phyloP scores from a whole-genome alignment of 2,113 vertebrate species.

The Hylia prasina region DNA sequence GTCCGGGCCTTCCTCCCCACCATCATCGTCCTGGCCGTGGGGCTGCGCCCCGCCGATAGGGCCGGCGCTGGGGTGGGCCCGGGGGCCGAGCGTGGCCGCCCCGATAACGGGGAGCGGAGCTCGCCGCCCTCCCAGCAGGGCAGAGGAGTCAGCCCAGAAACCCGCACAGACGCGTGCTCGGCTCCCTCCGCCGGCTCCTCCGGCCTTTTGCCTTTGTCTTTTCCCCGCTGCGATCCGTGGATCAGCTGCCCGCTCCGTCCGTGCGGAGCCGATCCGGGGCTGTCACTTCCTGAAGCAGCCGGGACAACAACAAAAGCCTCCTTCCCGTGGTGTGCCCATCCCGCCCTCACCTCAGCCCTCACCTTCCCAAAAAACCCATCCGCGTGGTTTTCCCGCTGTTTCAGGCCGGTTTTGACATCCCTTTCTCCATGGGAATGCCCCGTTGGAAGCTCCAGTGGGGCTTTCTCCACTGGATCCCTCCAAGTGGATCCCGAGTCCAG shows the following conservation, averaged over 20 bases:
- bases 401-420: background rate
- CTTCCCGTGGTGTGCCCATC: too few relatives aligned
- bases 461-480: background rate
- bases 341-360: background rate
- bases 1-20: background rate
- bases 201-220: background rate
- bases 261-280: background rate
- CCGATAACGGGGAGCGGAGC: background rate
- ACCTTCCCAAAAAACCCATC: accelerated
- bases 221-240: too few relatives aligned
- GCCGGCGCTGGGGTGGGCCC: background rate
- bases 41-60: background rate
- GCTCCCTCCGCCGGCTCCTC: too few relatives aligned
- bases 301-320: background rate
- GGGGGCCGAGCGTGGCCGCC: background rate
- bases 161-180: accelerated
- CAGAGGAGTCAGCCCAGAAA: accelerated
- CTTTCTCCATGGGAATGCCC: background rate
- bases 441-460: background rate
- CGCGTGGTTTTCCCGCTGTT: background rate
- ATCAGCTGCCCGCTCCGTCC: background rate
- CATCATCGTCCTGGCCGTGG: background rate
- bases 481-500: background rate
- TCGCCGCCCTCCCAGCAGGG: too few relatives aligned
- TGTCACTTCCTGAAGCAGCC: accelerated